phyloP scores from a whole-genome alignment of 92 coral and sea anemone species.

The Umimayanthus kanabou region DNA sequence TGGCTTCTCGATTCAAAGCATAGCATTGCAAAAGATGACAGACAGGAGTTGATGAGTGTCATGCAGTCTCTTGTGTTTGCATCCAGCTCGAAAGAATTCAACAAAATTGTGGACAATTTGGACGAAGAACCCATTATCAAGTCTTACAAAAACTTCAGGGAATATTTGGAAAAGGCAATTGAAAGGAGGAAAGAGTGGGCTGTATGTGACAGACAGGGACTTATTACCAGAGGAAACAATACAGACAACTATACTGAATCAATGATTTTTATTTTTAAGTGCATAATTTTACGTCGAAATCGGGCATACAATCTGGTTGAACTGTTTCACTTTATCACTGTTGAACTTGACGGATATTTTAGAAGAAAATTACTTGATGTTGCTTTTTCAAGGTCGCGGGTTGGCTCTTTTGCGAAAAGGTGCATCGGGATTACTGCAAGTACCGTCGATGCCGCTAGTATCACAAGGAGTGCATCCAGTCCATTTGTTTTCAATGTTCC shows the following conservation, averaged over 20 bases:
- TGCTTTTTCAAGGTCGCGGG: constrained; percentile 53
- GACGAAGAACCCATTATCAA: too few species aligned
- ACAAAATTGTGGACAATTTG: too few species aligned
- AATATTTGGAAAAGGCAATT: too few species aligned
- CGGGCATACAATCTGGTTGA: constrained; percentile 65
- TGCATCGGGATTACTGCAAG: constrained; percentile 57
- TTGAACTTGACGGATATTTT: constrained; percentile 54
- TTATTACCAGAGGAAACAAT: constrained; percentile 51
- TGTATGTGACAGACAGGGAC: too few species aligned
- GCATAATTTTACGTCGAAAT: constrained; percentile 50
- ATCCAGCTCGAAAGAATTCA: too few species aligned
- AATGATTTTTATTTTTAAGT: constrained; percentile 63
- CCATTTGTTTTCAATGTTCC: constrained; percentile 50
- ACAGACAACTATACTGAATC: constrained; percentile 72
- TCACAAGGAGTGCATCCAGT: constrained; percentile 34
- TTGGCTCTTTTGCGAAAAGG: constrained; percentile 44
- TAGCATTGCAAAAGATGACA: too few species aligned
- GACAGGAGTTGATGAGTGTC: too few species aligned
- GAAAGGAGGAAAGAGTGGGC: too few species aligned
- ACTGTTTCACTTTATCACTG: constrained; percentile 46
- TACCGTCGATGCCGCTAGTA: constrained; percentile 39
- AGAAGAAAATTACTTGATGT: constrained; percentile 48
- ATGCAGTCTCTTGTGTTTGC: too few species aligned
- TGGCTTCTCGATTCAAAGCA: too few species aligned
- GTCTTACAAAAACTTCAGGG: too few species aligned